Evolutionary conservation across 2,888 invertebrate species (phyloP), one percentile per base, ranked within the genome.

Genomic region (Lepidochitona cinerea): DNA sequence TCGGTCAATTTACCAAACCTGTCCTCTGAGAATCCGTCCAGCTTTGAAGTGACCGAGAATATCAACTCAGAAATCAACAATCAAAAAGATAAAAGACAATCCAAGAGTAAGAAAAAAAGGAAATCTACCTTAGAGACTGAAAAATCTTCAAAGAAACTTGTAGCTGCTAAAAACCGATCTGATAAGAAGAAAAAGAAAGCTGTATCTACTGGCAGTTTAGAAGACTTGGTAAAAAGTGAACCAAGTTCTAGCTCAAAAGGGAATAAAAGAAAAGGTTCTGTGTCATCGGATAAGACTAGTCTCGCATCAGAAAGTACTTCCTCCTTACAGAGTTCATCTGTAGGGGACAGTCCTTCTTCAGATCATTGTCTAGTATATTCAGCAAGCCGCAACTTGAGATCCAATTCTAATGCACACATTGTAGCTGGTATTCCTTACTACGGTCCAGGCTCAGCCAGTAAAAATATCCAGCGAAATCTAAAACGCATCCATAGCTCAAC

Each of bases 381-480:
- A 29, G 59, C 59, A 23, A 59, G 59, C 9, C 26, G 76, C 68
- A 78, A 80, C 53, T 65, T 78, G 9, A 69, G 81, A 37, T 79
- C 79, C 33, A 79, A 81, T 68, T 71, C 76, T 26, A 68, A 75
- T 37, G 80, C 80, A 5, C 68, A 73, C 41, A 69, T 80, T 0
- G 49, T 78, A 37, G 74, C 73, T 14, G 80, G 80, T 33, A 74
- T 80, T 33, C 77, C 79, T 64, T 79, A 79, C 70, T 79, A 70
- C 72, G 49, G 67, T 49, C 37, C 54, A 37, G 64, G 41, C 59
- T 12, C 35, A 41, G 59, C 74, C 37, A 32, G 59, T 14, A 59
- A 59, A 32, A 32, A 23, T 14, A 29, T 12, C 23, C 23, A 59
- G 29, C 26, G 26, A 12, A 59, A 23, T 29, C 26, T 59, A 1